Conservation (phyloP, 1,140 invertebrate species). For the Octopus sinensis region DNA sequence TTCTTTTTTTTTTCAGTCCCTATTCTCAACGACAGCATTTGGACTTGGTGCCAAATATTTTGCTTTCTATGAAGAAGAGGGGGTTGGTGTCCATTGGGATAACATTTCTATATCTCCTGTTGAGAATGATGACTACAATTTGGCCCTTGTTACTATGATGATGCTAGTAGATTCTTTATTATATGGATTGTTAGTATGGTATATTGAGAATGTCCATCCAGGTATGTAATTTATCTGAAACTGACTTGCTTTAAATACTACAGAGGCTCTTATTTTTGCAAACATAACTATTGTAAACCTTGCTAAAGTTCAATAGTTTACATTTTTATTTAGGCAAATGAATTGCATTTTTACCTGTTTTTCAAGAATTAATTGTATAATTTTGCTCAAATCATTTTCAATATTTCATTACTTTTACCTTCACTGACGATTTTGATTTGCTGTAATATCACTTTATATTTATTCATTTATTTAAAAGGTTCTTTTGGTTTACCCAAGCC, state of each 20-base stretch:
- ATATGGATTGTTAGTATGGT: conserved; percentile 61
- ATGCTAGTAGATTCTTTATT: conserved; percentile 61
- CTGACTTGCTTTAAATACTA: too few relatives aligned
- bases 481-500: conserved; percentile 60
- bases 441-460: too few relatives aligned
- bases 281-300: too few relatives aligned
- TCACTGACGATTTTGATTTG: too few relatives aligned
- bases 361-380: too few relatives aligned
- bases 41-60: conserved; percentile 70
- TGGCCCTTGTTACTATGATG: conserved; percentile 65
- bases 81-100: conserved; percentile 71
- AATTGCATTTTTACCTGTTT: too few relatives aligned
- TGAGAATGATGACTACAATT: conserved; percentile 70
- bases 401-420: background rate
- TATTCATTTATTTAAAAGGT: conserved; percentile 22
- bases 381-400: background rate
- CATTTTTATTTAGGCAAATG: too few relatives aligned
- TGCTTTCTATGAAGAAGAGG: conserved; percentile 67
- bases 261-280: too few relatives aligned
- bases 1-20: conserved; percentile 54
- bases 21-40: conserved; percentile 76
- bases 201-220: conserved; percentile 66
- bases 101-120: conserved; percentile 66
- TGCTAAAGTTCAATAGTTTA: too few relatives aligned
- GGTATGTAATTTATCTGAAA: conserved; percentile 49